Evolutionary conservation across 2,113 vertebrate genomes (phyloP).

Genomic region (Lontra canadensis): DNA sequence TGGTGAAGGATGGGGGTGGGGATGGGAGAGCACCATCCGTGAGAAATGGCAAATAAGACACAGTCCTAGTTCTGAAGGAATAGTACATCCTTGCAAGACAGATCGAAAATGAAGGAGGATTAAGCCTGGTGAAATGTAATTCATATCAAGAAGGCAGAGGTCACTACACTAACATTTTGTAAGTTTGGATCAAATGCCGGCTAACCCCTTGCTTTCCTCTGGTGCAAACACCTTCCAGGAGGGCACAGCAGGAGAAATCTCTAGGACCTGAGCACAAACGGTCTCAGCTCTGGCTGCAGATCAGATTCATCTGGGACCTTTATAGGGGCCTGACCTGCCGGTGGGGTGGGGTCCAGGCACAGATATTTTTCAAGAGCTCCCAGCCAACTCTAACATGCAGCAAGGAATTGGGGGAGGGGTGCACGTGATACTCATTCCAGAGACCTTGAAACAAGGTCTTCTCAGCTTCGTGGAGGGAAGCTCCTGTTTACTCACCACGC

Average conservation of each 20-base stretch:
- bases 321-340: not conserved
- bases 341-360: not conserved
- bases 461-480: not conserved
- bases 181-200: not conserved
- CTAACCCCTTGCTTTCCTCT: not conserved
- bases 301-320: not conserved
- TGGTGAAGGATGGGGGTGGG: not conserved
- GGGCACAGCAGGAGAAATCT: too few relatives aligned
- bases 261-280: not conserved
- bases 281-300: not conserved
- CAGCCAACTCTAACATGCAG: not conserved
- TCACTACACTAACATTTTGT: not conserved
- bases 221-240: not conserved
- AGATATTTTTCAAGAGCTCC: not conserved
- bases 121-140: not conserved
- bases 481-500: fast-evolving
- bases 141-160: not conserved
- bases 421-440: not conserved
- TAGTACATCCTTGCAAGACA: not conserved
- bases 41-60: not conserved
- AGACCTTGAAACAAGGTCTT: not conserved
- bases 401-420: not conserved
- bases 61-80: not conserved
- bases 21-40: fast-evolving
- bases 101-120: not conserved